Evolutionary conservation across 2,888 invertebrate genomes (phyloP).

Genomic region (Rhagophthalmus giganteus): DNA sequence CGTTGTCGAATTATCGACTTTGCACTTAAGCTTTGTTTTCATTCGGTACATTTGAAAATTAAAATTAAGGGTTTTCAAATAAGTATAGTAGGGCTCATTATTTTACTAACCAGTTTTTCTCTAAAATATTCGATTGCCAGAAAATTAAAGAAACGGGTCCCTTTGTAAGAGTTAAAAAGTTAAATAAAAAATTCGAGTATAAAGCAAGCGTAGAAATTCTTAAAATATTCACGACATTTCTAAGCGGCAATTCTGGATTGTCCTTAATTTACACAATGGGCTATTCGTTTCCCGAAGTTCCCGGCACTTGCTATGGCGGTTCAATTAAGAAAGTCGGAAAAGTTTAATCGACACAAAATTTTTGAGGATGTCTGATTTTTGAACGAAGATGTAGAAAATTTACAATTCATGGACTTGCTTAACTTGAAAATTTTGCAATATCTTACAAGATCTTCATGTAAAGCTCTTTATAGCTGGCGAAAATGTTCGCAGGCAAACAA

Average conservation of each 20-base stretch:
- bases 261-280: slow-evolving; percentile 27
- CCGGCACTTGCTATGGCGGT: slow-evolving; percentile 7
- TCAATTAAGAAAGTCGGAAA: slow-evolving; percentile 17
- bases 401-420: slow-evolving; percentile 13
- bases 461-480: not conserved
- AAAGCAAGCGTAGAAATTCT: slow-evolving; percentile 6
- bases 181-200: slow-evolving; percentile 10
- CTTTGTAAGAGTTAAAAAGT: slow-evolving; percentile 13
- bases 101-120: no score
- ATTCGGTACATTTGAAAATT: no score
- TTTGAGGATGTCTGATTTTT: slow-evolving; percentile 11
- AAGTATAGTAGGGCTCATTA: no score
- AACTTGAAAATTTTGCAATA: slow-evolving; percentile 1
- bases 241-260: slow-evolving; percentile 16
- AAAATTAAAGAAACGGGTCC: slow-evolving; percentile 8
- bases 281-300: slow-evolving; percentile 16
- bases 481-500: slow-evolving; percentile 5
- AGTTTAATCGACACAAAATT: slow-evolving; percentile 10
- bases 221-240: slow-evolving; percentile 16
- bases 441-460: not conserved
- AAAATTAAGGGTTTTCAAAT: no score
- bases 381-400: slow-evolving; percentile 9
- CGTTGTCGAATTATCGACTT: slow-evolving; percentile 14
- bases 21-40: slow-evolving; percentile 1
- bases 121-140: not conserved